These are phyloP conservation scores for Cheirogaleus major DNA, from an alignment of 2,797 vertebrate genomes.

Conservation along the genomic window DNA sequence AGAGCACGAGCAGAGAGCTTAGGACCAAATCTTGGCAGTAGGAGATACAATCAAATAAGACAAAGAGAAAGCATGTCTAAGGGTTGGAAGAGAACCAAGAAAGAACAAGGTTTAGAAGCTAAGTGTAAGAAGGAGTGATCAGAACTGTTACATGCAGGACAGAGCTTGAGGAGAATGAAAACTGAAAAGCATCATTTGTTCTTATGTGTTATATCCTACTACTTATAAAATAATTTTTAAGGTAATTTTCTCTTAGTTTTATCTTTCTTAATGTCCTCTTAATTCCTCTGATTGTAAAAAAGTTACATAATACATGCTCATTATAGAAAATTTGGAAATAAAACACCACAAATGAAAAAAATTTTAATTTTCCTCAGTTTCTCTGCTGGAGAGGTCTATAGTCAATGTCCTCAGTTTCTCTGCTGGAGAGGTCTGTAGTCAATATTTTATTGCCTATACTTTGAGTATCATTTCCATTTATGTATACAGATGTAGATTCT, in stretches of 20 bases:
- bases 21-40: neutral
- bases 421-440: neutral
- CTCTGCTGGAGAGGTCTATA: neutral
- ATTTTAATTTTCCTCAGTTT: neutral
- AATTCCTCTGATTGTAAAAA: conserved; percentile 6
- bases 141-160: neutral
- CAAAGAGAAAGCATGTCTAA: neutral
- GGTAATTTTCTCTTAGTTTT: conserved; percentile 14
- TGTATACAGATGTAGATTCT: neutral
- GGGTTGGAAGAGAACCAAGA: neutral
- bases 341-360: neutral
- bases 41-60: conserved; percentile 10
- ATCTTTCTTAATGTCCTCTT: neutral
- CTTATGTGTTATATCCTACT: neutral
- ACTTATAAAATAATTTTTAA: conserved; percentile 17
- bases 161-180: neutral
- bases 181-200: neutral
- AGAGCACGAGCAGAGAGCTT: neutral
- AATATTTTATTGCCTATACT: neutral
- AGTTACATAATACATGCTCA: neutral
- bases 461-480: neutral
- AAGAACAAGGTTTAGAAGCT: conserved; percentile 1
- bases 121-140: neutral
- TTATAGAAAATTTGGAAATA: conserved; percentile 33
- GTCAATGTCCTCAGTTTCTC: neutral